Conservation (phyloP, 2,888 invertebrate species). For the Limnephilus marmoratus region DNA sequence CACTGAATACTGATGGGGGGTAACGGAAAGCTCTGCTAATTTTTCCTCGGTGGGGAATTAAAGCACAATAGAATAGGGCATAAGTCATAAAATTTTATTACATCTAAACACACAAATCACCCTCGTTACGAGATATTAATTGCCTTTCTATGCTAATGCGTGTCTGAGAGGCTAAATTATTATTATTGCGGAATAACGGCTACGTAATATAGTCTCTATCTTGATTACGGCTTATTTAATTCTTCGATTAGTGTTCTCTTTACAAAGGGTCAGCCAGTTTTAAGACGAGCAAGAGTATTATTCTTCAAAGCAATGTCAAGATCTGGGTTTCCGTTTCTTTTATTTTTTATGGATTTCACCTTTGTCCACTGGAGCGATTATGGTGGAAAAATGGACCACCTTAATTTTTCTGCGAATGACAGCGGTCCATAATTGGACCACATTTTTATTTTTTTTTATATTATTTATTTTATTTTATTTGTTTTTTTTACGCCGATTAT, state of each 20-base stretch:
- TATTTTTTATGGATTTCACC: no score
- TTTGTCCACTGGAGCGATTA: no score
- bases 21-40: conserved; percentile 54
- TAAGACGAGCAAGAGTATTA: no score
- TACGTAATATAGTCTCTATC: background rate
- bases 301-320: no score
- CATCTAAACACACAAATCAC: conserved; percentile 42
- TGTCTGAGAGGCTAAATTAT: background rate
- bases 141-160: conserved; percentile 50
- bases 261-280: no score
- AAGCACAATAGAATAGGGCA: conserved; percentile 52
- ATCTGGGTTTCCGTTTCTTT: no score
- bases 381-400: no score
- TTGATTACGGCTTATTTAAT: background rate
- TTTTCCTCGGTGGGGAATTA: conserved; percentile 57
- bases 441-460: no score
- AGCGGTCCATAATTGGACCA: no score
- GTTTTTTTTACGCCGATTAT: no score
- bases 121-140: conserved; percentile 53
- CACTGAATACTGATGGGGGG: conserved; percentile 26
- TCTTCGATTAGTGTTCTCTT: background rate
- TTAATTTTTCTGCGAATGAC: no score
- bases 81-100: conserved; percentile 55
- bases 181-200: background rate
- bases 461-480: no score